Conservation (phyloP, 2,113 vertebrate genomes). For the Notarius lentiginosus region DNA sequence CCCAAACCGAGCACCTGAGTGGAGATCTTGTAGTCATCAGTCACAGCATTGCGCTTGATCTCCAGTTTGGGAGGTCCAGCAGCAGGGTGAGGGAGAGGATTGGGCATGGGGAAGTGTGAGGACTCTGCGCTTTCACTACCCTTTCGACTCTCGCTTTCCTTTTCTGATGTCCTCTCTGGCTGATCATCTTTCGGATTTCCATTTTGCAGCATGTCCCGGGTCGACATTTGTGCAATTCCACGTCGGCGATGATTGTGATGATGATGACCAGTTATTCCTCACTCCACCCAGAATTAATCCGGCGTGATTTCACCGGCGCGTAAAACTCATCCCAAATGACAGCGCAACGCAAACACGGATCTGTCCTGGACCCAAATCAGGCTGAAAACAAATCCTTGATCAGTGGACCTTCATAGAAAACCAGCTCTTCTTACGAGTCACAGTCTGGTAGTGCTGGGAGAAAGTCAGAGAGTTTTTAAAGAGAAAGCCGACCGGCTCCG, state of each 20-base stretch:
- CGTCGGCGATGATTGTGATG: neutral
- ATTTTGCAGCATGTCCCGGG: slow-evolving; percentile 72
- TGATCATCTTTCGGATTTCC: slow-evolving; percentile 62
- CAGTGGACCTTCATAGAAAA: too few species aligned
- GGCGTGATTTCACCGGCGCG: neutral
- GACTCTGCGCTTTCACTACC: slow-evolving; percentile 29
- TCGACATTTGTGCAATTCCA: neutral
- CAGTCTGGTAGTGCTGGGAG: neutral
- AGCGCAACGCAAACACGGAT: neutral
- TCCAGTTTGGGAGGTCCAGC: slow-evolving; percentile 76
- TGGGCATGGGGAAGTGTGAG: slow-evolving; percentile 65
- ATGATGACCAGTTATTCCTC: too few species aligned
- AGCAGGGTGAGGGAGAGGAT: slow-evolving; percentile 39
- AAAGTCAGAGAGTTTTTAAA: slow-evolving; percentile 23
- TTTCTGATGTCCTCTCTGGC: slow-evolving; percentile 44
- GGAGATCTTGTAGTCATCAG: slow-evolving; percentile 93
- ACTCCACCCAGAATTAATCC: neutral
- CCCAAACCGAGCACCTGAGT: slow-evolving; percentile 92
- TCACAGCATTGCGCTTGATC: slow-evolving; percentile 92
- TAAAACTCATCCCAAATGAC: neutral
- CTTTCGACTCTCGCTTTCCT: neutral
- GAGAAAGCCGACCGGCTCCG: slow-evolving; percentile 39
- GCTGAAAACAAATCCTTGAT: too few species aligned
- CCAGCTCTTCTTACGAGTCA: too few species aligned
- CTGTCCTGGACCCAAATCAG: too few species aligned